Conservation (phyloP, 2,888 invertebrate species). For the Spodoptera littoralis region DNA sequence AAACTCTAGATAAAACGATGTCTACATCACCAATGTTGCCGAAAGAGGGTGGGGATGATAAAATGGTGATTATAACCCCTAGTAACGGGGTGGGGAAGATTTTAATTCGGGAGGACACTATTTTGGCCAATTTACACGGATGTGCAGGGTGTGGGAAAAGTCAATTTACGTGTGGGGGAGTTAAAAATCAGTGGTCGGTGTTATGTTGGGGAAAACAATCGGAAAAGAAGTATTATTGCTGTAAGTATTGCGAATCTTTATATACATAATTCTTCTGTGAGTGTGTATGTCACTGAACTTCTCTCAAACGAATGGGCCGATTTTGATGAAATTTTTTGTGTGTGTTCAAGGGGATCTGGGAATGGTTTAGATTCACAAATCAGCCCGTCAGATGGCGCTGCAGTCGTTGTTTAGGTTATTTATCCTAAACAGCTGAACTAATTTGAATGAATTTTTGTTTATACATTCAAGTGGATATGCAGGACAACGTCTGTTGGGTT, state of each 20-base stretch:
- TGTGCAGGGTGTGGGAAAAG: conserved; percentile 79
- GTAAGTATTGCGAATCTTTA: conserved; percentile 68
- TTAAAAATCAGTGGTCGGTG: conserved; percentile 79
- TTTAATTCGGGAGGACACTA: conserved; percentile 82
- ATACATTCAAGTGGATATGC: too few species aligned
- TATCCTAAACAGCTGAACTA: too few species aligned
- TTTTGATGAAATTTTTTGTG: too few species aligned
- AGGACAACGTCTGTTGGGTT: too few species aligned
- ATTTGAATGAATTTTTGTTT: too few species aligned
- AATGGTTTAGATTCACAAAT: too few species aligned
- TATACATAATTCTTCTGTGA: too few species aligned
- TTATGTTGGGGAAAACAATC: conserved; percentile 82
- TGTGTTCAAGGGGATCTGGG: too few species aligned
- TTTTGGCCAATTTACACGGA: conserved; percentile 74
- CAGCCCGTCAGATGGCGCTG: too few species aligned
- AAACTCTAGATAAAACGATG: conserved; percentile 60
- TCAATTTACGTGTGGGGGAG: conserved; percentile 78
- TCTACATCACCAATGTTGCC: conserved; percentile 66
- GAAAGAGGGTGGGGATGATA: conserved; percentile 64
- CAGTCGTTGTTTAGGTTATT: too few species aligned
- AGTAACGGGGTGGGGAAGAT: conserved; percentile 69
- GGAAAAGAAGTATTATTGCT: conserved; percentile 78
- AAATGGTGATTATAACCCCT: conserved; percentile 66
- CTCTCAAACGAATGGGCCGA: too few species aligned
- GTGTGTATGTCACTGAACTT: too few species aligned